phyloP scores from a whole-genome alignment of 2,113 vertebrate species.

The Sphyrna mokarran region DNA sequence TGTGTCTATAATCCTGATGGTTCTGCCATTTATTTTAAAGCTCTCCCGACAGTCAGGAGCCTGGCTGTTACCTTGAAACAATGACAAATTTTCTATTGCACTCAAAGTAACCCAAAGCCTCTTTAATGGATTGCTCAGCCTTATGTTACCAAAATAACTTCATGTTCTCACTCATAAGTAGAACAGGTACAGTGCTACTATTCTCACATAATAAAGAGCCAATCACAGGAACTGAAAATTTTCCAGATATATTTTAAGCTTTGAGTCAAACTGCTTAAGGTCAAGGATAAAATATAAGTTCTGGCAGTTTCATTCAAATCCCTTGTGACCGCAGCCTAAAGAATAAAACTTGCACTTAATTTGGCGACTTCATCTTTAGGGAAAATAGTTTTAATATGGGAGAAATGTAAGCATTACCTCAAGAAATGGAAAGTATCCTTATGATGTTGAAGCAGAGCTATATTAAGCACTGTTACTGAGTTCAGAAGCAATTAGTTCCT shows the following conservation, averaged over 20 bases:
- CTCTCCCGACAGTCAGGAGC: neutral
- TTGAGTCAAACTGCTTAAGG: neutral
- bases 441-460: neutral
- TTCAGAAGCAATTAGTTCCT: neutral
- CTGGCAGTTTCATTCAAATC: neutral
- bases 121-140: neutral
- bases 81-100: neutral
- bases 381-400: neutral
- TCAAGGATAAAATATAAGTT: neutral
- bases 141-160: neutral
- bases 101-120: neutral
- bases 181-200: neutral
- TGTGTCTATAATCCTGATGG: too few species aligned
- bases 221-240: neutral
- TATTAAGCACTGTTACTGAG: neutral
- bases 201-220: neutral
- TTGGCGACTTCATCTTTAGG: neutral
- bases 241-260: neutral
- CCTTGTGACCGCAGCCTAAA: neutral
- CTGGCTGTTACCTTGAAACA: neutral
- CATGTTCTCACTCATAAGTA: neutral
- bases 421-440: neutral
- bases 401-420: neutral
- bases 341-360: neutral
- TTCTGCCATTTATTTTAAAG: too few species aligned